Evolutionary conservation across 2,797 vertebrate genomes (phyloP).

Genomic region (Galagoides demidoff): DNA sequence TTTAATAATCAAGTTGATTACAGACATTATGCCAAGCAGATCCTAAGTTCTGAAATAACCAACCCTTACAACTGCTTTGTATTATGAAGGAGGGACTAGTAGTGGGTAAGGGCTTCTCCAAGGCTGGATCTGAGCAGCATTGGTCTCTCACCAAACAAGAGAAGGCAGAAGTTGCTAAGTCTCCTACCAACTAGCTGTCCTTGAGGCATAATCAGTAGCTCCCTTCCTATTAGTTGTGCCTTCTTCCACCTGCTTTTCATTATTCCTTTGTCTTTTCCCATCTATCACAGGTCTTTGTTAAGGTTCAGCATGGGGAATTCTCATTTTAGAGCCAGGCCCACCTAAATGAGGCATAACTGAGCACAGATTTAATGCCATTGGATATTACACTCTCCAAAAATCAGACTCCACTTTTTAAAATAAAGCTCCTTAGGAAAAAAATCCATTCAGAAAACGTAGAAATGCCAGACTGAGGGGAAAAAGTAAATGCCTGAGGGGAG

Average conservation of each 20-base stretch:
- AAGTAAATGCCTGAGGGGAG: constrained; percentile 30
- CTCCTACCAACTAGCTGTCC: background rate
- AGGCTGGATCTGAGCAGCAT: background rate
- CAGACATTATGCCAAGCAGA: background rate
- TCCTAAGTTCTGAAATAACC: constrained; percentile 36
- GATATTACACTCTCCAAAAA: constrained; percentile 48
- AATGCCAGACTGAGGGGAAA: background rate
- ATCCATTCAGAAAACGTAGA: constrained; percentile 63
- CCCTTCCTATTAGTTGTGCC: constrained; percentile 58
- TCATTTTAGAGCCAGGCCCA: constrained; percentile 54
- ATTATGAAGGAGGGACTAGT: background rate
- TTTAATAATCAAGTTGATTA: constrained; percentile 2
- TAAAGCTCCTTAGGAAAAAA: constrained; percentile 71
- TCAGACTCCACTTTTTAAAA: constrained; percentile 63
- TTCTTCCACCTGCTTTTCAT: constrained; percentile 69
- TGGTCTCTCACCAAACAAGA: background rate
- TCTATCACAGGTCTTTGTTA: constrained; percentile 62
- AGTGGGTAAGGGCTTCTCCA: background rate
- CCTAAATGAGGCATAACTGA: constrained; percentile 65
- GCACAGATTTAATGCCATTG: constrained; percentile 72
- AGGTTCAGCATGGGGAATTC: constrained; percentile 59
- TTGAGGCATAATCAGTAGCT: constrained; percentile 44
- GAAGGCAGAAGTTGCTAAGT: background rate
- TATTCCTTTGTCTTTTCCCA: constrained; percentile 68
- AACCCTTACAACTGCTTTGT: constrained; percentile 3